Evolutionary conservation across 2,113 vertebrate species (phyloP).

Genomic region (Hemiscyllium ocellatum): DNA sequence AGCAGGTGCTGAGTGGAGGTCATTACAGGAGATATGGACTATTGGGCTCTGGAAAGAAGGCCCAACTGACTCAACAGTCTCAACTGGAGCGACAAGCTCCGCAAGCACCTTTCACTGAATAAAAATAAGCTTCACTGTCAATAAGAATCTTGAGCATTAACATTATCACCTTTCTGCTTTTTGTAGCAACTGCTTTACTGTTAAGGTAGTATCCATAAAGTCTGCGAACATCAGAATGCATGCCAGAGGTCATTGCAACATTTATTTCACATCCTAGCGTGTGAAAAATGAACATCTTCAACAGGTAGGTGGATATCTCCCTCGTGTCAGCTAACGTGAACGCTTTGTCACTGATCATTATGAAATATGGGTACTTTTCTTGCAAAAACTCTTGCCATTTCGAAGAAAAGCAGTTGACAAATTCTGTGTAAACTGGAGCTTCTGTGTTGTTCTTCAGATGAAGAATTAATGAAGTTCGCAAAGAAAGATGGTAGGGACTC

Average conservation of each 20-base stretch:
- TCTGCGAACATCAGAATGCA: conserved; percentile 43
- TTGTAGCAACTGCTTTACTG: neutral
- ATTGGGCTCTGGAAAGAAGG: neutral
- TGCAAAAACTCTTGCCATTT: conserved; percentile 47
- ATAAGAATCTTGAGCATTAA: neutral
- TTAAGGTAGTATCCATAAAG: conserved; percentile 49
- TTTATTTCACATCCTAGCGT: conserved; percentile 46
- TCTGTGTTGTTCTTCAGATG: conserved; percentile 50
- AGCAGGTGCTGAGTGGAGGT: too few relatives aligned
- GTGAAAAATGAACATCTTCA: conserved; percentile 48
- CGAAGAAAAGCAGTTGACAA: conserved; percentile 46
- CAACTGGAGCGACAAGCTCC: neutral
- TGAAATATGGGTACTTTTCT: conserved; percentile 48
- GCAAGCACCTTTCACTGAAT: neutral
- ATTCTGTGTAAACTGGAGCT: conserved; percentile 42
- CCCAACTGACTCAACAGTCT: neutral
- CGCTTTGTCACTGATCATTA: conserved; percentile 51
- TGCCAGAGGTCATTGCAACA: conserved; percentile 48
- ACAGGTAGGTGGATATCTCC: conserved; percentile 44
- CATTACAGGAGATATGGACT: neutral
- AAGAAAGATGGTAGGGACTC: conserved; percentile 40
- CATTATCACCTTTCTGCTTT: conserved; percentile 16
- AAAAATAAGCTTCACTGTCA: neutral
- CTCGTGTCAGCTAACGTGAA: conserved; percentile 32
- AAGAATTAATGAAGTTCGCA: conserved; percentile 49